phyloP scores from a whole-genome alignment of 2,113 vertebrate species.

The Phocoena sinus region DNA sequence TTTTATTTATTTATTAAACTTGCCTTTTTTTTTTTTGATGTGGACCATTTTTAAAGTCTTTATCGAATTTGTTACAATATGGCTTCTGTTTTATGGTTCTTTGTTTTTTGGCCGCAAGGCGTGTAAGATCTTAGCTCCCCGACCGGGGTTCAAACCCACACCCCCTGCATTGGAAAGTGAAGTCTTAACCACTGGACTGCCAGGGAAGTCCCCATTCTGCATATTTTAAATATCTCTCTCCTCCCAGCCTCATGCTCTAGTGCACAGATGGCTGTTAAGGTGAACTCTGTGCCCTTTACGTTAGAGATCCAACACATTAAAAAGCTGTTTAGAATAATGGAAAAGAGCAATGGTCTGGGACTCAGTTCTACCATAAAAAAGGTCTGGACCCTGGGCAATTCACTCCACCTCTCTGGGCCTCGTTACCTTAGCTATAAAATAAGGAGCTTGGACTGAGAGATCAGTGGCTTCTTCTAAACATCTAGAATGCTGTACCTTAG shows the following conservation, averaged over 20 bases:
- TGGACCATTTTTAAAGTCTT: too few species aligned
- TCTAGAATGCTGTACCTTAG: background rate
- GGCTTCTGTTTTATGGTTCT: too few species aligned
- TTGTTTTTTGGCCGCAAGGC: too few species aligned
- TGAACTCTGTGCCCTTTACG: background rate
- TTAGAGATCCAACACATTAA: background rate
- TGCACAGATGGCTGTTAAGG: background rate
- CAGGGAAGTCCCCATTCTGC: too few species aligned
- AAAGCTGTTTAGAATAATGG: background rate
- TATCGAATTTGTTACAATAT: too few species aligned
- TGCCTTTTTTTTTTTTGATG: too few species aligned
- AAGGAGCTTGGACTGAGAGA: background rate
- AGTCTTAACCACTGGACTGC: too few species aligned
- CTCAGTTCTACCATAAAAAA: background rate
- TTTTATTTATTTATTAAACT: too few species aligned
- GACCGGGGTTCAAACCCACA: too few species aligned
- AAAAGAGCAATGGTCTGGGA: background rate
- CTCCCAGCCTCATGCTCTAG: background rate
- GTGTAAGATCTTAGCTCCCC: too few species aligned
- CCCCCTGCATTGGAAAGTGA: too few species aligned
- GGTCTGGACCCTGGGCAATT: background rate
- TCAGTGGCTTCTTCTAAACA: background rate
- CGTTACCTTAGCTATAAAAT: background rate
- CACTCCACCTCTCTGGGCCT: background rate
- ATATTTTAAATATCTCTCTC: background rate